phyloP scores from a whole-genome alignment of 1,140 invertebrate genomes.

The Drosophila sucinea region DNA sequence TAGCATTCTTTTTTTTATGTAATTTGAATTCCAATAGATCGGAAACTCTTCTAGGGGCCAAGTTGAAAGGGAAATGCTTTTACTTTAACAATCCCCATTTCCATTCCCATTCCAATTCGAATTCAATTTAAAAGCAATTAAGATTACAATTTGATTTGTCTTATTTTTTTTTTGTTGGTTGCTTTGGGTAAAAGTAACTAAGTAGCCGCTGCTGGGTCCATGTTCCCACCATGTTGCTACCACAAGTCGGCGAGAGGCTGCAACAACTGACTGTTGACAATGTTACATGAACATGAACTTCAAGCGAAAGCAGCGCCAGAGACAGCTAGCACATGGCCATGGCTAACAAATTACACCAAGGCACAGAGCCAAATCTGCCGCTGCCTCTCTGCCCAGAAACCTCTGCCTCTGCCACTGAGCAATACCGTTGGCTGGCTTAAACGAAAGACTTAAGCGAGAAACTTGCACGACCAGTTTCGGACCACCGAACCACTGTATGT shows the following conservation, averaged over 20 bases:
- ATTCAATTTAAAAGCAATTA: constrained; percentile 77
- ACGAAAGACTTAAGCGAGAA: constrained; percentile 83
- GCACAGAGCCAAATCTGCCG: constrained; percentile 19
- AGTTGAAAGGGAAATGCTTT: constrained; percentile 75
- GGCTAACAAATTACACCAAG: constrained; percentile 71
- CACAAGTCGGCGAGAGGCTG: constrained; percentile 38
- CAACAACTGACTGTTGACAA: constrained; percentile 62
- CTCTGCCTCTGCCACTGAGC: constrained; percentile 33
- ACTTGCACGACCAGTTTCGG: constrained; percentile 77
- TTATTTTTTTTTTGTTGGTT: constrained; percentile 19
- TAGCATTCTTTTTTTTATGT: constrained; percentile 29
- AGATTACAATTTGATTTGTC: constrained; percentile 52
- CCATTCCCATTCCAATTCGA: constrained; percentile 55
- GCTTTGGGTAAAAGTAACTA: constrained; percentile 62
- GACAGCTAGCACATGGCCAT: constrained; percentile 23
- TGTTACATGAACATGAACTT: constrained; percentile 81
- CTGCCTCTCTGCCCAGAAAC: constrained; percentile 18
- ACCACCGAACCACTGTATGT: constrained; percentile 23
- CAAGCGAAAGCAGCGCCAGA: constrained; percentile 67
- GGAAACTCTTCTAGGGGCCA: background rate
- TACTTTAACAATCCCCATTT: constrained; percentile 59
- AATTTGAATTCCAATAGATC: constrained; percentile 47
- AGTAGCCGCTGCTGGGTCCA: background rate
- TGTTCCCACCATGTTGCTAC: constrained; percentile 45
- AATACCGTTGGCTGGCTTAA: constrained; percentile 73